Percentiles rank a stretch among this genome's conserved stretches.
Conservation (phyloP, 2,113 vertebrate genomes). For the Hyla sarda region DNA sequence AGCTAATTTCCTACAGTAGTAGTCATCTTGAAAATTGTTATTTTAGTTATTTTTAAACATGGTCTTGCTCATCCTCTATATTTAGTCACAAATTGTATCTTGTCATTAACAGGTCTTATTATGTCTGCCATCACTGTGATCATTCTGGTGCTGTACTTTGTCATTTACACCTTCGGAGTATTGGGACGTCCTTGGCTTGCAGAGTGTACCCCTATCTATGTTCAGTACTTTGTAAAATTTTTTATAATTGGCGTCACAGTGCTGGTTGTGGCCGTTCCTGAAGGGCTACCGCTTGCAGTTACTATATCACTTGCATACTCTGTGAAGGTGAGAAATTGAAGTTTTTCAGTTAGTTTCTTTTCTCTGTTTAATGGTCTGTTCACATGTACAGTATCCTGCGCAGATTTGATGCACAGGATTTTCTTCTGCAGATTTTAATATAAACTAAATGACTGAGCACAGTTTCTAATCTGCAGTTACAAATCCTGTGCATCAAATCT, state of each 20-base stretch:
- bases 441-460: no score
- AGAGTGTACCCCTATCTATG: constrained; percentile 93
- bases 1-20: no score
- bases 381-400: no score
- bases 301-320: constrained; percentile 97
- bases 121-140: constrained; percentile 94
- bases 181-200: constrained; percentile 80
- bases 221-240: constrained; percentile 98
- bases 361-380: no score
- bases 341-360: background rate
- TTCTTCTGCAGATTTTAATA: no score
- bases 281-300: constrained; percentile 92
- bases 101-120: constrained; percentile 81
- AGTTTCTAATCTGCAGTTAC: no score
- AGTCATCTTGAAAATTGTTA: no score
- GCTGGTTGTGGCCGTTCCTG: constrained; percentile 94
- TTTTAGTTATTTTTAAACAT: no score
- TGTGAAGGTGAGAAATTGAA: constrained; percentile 86
- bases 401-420: no score
- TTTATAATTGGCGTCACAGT: constrained; percentile 98
- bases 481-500: no score
- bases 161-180: constrained; percentile 88
- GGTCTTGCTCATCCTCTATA: no score
- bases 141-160: constrained; percentile 94
- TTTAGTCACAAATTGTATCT: background rate